A percentile compares a stretch with the other conserved stretches of the same genome.
These are phyloP conservation scores for Selene dorsalis DNA, from an alignment of 2,797 vertebrate genomes.

Conservation along the genomic window DNA sequence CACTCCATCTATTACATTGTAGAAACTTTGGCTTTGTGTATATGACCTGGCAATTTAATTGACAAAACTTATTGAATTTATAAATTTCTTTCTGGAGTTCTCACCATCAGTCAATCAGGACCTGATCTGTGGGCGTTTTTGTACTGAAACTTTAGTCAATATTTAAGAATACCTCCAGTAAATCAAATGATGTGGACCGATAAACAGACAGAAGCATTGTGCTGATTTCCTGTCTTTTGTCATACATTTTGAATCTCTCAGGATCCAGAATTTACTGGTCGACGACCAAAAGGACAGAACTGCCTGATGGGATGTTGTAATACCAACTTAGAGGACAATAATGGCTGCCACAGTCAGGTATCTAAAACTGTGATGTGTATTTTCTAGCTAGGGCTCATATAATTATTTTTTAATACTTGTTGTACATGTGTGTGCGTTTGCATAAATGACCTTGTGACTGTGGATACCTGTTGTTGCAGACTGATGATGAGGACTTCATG, in stretches of 20 bases:
- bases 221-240: conserved; percentile 8
- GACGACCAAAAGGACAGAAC: conserved; percentile 72
- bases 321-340: conserved; percentile 79
- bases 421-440: neutral
- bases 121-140: neutral
- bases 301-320: conserved; percentile 86
- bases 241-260: conserved; percentile 43
- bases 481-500: conserved; percentile 82
- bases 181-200: neutral
- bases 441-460: conserved; percentile 15
- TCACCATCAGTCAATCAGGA: neutral
- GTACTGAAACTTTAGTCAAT: neutral
- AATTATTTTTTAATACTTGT: neutral
- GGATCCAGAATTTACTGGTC: conserved; percentile 76
- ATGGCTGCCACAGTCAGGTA: conserved; percentile 84
- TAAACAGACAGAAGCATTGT: neutral
- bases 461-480: conserved; percentile 66
- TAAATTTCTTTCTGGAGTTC: neutral
- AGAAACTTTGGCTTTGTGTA: neutral
- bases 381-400: neutral
- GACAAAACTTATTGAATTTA: no score
- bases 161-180: conserved; percentile 1
- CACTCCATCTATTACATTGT: neutral
- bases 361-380: neutral
- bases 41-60: neutral